Evolutionary conservation across 2,113 vertebrate genomes (phyloP).

Genomic region (Miniopterus natalensis): DNA sequence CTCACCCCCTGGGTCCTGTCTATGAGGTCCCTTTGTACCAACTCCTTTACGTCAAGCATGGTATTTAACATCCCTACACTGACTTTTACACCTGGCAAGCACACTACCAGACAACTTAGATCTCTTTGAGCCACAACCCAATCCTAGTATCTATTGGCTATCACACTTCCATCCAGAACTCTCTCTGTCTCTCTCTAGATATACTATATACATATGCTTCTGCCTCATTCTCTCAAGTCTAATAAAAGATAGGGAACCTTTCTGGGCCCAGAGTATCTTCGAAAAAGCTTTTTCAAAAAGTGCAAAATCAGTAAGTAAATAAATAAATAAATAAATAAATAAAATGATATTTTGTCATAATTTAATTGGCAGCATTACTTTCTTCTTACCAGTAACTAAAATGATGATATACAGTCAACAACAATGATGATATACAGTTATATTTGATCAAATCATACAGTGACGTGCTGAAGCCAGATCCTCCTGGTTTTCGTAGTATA

Average conservation of each 20-base stretch:
- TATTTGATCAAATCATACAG: background rate
- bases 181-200: background rate
- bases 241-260: background rate
- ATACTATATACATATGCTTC: background rate
- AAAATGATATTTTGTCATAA: background rate
- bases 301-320: background rate
- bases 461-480: background rate
- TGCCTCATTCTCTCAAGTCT: background rate
- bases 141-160: background rate
- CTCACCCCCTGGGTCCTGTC: background rate
- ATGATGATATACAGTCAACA: background rate
- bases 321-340: background rate
- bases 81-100: background rate
- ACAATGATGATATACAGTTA: background rate
- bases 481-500: background rate
- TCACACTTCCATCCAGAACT: background rate
- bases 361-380: background rate
- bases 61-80: background rate
- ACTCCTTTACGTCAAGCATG: background rate
- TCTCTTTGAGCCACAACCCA: background rate
- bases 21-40: rapidly evolving
- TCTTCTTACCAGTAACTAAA: background rate
- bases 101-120: background rate
- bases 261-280: background rate
- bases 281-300: background rate